Base-by-base conservation (phyloP, 2,888 invertebrate species). In the Aleiodes leptofemur region DNA sequence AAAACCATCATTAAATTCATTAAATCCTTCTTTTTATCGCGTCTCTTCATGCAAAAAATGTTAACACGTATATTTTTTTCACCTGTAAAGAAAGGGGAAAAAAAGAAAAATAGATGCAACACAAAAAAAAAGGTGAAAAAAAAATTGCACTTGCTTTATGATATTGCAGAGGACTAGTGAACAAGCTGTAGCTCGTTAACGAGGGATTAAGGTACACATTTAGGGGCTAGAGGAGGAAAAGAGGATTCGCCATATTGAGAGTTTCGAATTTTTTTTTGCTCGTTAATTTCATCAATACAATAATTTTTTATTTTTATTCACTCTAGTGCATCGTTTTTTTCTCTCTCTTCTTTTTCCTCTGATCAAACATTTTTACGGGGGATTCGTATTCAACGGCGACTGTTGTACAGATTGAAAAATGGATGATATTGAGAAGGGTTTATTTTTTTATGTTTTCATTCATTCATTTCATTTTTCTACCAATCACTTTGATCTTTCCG, bases 181-280 rank as follows among this genome's bases (percentile, higher is more conserved):
- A 74, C 71, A 71, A 51, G 72, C 72, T 72, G 68, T 48, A 69
- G 73, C 77, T 77, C 77, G 77, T 77, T 77, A 77, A 77, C 77
- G 74, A 74, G 71, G 72, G 72, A 72, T 77, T 77, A 77, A 74
- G 71, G 74, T 74, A 77, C 77, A 73, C 72, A 69, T 73, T 61
- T 57, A 23, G 72, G 13, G 69, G 69, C 34, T 68, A 69, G 72
- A 69, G 68, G 53, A 72, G 16, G 69, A 56, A 14, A 66, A 69
- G 72, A 69, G 68, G 53, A 76, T 68, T 68, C 50, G 53, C 61
- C 51, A 51, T 64, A 73, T 73, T 69, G 43, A 73, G 56, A 73
- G 76, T 55, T 53, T 55, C 53, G 53, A 23, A 34, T 51, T 11
- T n/a, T 38, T 31, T 51, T 69, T 61, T 29, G 69, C 69, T 69